Evolutionary conservation across 2,113 vertebrate genomes (phyloP).

Genomic region (Athene noctua): DNA sequence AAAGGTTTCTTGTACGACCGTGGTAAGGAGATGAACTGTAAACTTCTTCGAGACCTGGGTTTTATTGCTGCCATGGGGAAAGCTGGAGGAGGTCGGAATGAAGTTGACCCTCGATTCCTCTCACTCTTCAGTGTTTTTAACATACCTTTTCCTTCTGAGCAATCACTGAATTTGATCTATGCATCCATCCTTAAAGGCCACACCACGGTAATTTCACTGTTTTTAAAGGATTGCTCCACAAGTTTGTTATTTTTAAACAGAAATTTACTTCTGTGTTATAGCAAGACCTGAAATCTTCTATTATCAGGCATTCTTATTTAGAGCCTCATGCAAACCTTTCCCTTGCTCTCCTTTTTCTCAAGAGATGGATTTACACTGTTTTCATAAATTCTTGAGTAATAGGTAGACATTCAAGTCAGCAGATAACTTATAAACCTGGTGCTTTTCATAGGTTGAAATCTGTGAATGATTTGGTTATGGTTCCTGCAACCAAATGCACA

Average conservation of each 20-base stretch:
- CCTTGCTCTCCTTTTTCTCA: background rate
- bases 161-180: slow-evolving; percentile 88
- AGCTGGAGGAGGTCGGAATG: slow-evolving; percentile 93
- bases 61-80: slow-evolving; percentile 96
- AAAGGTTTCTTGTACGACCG: slow-evolving; percentile 89
- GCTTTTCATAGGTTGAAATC: background rate
- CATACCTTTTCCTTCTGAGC: slow-evolving; percentile 85
- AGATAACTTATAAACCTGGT: background rate
- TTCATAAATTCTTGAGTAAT: background rate
- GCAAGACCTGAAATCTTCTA: background rate
- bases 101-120: slow-evolving; percentile 90
- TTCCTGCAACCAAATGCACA: background rate
- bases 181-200: slow-evolving; percentile 91
- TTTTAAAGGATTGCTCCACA: background rate
- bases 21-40: slow-evolving; percentile 90
- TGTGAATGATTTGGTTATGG: background rate
- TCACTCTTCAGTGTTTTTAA: slow-evolving; percentile 94
- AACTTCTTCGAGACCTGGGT: slow-evolving; percentile 87
- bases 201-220: slow-evolving; percentile 75
- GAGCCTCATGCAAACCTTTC: background rate
- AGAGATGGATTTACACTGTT: background rate
- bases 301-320: background rate
- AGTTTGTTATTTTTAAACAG: background rate
- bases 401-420: background rate
- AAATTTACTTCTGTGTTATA: background rate